Percentiles rank a stretch among this genome's conserved stretches.
phyloP scores from a whole-genome alignment of 2,797 vertebrate genomes.

The Atherinosoma microstoma region DNA sequence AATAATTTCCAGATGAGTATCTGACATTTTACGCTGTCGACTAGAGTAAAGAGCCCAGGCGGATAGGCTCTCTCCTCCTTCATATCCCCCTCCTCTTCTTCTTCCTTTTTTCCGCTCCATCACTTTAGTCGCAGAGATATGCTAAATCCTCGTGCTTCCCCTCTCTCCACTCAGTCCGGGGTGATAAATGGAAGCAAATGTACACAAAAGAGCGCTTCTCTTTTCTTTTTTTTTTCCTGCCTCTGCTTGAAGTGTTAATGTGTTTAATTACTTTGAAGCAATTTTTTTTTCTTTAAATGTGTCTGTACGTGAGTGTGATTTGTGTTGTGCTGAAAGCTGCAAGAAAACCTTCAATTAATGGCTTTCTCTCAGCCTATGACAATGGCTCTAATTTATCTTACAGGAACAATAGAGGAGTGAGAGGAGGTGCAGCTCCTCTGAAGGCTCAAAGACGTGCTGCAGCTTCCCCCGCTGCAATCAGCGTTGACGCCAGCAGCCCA shows the following conservation, averaged over 20 bases:
- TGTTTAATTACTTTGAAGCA: conserved; percentile 78
- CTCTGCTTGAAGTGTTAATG: conserved; percentile 75
- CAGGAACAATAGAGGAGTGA: conserved; percentile 66
- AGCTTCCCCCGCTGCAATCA: conserved; percentile 55
- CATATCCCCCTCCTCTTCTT: conserved; percentile 7
- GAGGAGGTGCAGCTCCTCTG: conserved; percentile 54
- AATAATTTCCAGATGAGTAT: conserved; percentile 86
- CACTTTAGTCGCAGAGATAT: conserved; percentile 70
- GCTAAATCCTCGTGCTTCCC: conserved; percentile 57
- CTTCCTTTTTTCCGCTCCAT: conserved; percentile 58
- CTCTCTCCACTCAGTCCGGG: conserved; percentile 33
- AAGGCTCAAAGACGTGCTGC: conserved; percentile 46
- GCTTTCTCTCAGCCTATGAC: conserved; percentile 58
- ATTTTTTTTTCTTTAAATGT: background rate
- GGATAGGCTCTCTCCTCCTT: conserved; percentile 40
- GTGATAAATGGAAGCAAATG: conserved; percentile 70
- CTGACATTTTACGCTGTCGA: conserved; percentile 78
- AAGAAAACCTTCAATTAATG: conserved; percentile 71
- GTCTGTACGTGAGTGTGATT: conserved; percentile 4
- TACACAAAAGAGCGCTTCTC: conserved; percentile 67
- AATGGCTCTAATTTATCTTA: conserved; percentile 72
- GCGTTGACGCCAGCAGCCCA: conserved; percentile 40
- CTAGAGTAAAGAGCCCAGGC: conserved; percentile 67
- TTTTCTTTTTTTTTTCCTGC: conserved; percentile 41
- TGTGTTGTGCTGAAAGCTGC: conserved; percentile 45